Evolutionary conservation across 1,140 invertebrate species (phyloP), one percentile per base, ranked within the genome.

Genomic region (Lethrus apterus): DNA sequence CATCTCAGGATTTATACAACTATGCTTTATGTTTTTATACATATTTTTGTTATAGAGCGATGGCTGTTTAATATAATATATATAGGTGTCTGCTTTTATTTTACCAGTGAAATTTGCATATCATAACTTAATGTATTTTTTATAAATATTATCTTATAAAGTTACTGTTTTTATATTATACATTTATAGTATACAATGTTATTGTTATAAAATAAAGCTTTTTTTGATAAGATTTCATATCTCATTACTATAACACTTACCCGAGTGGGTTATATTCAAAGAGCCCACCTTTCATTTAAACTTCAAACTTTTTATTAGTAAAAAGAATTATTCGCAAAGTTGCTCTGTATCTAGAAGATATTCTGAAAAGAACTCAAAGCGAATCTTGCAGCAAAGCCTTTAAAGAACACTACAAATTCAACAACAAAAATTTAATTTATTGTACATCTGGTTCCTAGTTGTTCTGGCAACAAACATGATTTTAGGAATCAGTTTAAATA

Each of bases 11-110:
- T 19, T 50, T 53, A 9, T 53, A 40, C 15, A 53, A 53, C 24
- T 53, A 50, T 24, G 51, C 43, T 21, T 24, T 53, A 18, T 46
- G 51, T 35, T 53, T 53, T 20, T 53, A 44, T 40, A 20, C 43
- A 24, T 46, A 38, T 21, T 53, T 53, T 44, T 42, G 46, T 5
- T 41, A 41, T 17, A 23, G 13, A 1, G 20, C 38, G 23, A 7
- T 26, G 5, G 5, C 5, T 26, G n/a, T 7, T 7, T 26, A 26
- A 26, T 26, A 7, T 26, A 26, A 7, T 26, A 7, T 26, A 5
- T 26, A 7, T 26, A 26, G n/a, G 23, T 7, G n/a, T 7, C n/a
- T n/a, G n/a, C 23, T 7, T 7, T n/a, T 5, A 26, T 26, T 26
- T 26, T 26, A 26, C 5, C 5, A 7, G 23, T 7, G 23, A 26